A percentile compares a stretch with the other conserved stretches of the same genome.
Conservation (phyloP, 1,140 invertebrate species). For the Pseudomyrmex pallidus region DNA sequence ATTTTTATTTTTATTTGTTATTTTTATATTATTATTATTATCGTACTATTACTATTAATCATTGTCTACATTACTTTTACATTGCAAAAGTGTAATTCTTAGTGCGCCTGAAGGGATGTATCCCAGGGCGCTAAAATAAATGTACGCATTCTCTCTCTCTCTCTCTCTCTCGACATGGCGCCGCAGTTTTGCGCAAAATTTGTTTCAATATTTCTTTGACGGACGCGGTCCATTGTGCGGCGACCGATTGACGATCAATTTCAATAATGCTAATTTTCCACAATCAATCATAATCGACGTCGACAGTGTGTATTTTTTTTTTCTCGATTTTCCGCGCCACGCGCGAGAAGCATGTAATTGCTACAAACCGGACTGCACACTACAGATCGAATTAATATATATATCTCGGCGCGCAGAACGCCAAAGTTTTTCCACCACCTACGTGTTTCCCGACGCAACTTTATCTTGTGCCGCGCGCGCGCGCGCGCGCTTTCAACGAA, state of each 20-base stretch:
- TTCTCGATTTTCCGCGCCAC: neutral
- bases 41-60: too few species aligned
- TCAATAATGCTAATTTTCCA: conserved; percentile 17
- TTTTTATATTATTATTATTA: too few species aligned
- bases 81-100: too few species aligned
- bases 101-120: too few species aligned
- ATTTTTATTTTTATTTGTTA: too few species aligned
- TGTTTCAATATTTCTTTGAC: conserved; percentile 2
- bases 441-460: neutral
- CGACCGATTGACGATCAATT: neutral
- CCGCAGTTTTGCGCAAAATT: neutral
- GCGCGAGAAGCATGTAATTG: neutral
- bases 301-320: conserved; percentile 11
- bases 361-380: conserved; percentile 1
- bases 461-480: conserved; percentile 2
- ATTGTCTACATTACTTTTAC: too few species aligned
- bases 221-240: neutral
- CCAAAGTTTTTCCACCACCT: conserved; percentile 21
- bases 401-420: neutral
- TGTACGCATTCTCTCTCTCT: neutral
- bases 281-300: conserved; percentile 18
- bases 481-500: neutral
- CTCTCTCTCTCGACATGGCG: neutral
- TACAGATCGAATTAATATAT: conserved; percentile 15
- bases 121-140: too few species aligned